These are phyloP conservation scores for Cariama cristata DNA, from an alignment of 2,113 vertebrate species.

Conservation along the genomic window DNA sequence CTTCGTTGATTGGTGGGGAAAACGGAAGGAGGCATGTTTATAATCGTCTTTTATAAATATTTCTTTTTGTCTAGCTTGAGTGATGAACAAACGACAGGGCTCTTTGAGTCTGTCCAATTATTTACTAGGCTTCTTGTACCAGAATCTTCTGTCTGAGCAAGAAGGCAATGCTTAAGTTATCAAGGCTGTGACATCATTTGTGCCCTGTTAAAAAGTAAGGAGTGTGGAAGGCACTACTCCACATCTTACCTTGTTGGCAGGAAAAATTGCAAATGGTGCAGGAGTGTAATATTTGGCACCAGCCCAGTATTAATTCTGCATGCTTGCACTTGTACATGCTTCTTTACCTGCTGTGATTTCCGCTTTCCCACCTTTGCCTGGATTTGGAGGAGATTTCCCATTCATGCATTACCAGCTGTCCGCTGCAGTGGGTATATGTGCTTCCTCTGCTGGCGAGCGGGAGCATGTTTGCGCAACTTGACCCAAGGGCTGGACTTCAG, in stretches of 20 bases:
- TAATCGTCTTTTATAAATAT: background rate
- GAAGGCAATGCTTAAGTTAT: background rate
- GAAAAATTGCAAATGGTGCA: background rate
- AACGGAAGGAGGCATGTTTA: background rate
- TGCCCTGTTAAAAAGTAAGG: background rate
- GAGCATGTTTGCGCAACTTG: background rate
- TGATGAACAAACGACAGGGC: background rate
- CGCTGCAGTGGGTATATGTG: background rate
- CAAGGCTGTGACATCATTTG: background rate
- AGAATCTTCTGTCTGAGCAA: background rate
- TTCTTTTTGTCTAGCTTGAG: background rate
- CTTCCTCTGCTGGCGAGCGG: fast-evolving
- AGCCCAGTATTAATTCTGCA: background rate
- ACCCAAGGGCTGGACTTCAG: background rate
- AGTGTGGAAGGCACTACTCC: background rate
- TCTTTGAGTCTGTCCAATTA: background rate
- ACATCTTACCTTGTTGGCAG: background rate
- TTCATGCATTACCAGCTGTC: background rate
- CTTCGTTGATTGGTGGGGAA: background rate
- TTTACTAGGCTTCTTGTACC: background rate
- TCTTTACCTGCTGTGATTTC: background rate
- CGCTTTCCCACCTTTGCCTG: background rate
- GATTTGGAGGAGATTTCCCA: background rate
- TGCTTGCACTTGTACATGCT: background rate
- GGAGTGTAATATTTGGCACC: background rate